phyloP scores from a whole-genome alignment of 2,888 invertebrate species.

The Rhyacophila evoluta region DNA sequence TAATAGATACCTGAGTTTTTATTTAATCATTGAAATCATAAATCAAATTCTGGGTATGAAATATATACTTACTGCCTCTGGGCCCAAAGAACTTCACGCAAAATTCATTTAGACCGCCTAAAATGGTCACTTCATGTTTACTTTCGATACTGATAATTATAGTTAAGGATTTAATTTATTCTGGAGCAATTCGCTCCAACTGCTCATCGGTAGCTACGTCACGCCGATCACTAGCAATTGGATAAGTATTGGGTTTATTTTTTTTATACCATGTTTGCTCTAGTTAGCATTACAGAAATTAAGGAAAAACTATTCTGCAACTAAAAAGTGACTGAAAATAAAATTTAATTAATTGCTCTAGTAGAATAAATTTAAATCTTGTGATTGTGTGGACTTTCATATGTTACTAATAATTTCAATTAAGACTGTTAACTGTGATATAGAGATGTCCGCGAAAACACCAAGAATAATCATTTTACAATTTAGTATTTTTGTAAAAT shows the following conservation, averaged over 20 bases:
- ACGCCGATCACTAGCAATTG: background rate
- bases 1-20: too few species aligned
- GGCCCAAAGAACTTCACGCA: conserved; percentile 99
- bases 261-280: too few species aligned
- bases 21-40: too few species aligned
- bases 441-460: too few species aligned
- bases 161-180: conserved; percentile 43
- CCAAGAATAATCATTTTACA: too few species aligned
- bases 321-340: background rate
- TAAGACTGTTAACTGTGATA: too few species aligned
- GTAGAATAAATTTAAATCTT: background rate
- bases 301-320: background rate
- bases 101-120: conserved; percentile 98
- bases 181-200: too few species aligned
- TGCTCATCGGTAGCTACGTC: too few species aligned
- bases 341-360: too few species aligned
- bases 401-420: background rate
- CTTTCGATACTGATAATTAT: conserved; percentile 86
- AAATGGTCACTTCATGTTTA: conserved; percentile 98
- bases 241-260: background rate
- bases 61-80: conserved; percentile 83
- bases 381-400: background rate
- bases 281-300: too few species aligned
- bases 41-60: too few species aligned
- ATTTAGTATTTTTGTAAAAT: too few species aligned